Percentiles rank a stretch among this genome's conserved stretches.
Evolutionary conservation across 2,888 invertebrate genomes (phyloP).

Genomic region (Mythimna ferrago): DNA sequence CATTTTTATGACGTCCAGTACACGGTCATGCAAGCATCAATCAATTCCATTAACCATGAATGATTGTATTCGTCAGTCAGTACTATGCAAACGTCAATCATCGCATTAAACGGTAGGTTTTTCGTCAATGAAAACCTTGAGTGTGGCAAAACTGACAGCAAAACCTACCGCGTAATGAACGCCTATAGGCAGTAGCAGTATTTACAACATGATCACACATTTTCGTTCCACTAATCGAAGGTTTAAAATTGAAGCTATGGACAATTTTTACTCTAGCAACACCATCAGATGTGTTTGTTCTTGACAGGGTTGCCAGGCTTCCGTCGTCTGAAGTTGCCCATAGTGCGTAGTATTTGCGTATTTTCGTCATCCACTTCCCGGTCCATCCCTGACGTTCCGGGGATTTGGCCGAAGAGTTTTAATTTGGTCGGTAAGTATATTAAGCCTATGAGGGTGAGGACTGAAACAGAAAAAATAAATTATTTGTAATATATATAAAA

Average conservation of each 20-base stretch:
- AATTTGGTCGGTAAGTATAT: slow-evolving; percentile 93
- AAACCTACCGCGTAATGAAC: too few species aligned
- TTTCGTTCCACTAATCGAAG: background rate
- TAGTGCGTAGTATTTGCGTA: slow-evolving; percentile 92
- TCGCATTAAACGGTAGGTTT: too few species aligned
- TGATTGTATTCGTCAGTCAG: too few species aligned
- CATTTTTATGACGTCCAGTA: too few species aligned
- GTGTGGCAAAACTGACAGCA: too few species aligned
- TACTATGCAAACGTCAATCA: too few species aligned
- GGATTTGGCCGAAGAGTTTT: slow-evolving; percentile 92
- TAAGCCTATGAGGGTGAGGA: slow-evolving; percentile 92
- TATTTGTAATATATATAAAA: background rate
- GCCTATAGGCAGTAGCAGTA: too few species aligned
- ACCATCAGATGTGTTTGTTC: slow-evolving; percentile 84
- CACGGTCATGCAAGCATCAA: too few species aligned
- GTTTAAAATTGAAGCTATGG: slow-evolving; percentile 1
- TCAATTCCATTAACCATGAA: too few species aligned
- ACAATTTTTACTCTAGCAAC: slow-evolving; percentile 42
- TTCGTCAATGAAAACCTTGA: too few species aligned
- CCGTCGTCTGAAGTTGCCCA: slow-evolving; percentile 92
- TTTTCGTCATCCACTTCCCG: slow-evolving; percentile 93
- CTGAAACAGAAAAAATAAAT: slow-evolving; percentile 81
- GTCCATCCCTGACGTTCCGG: slow-evolving; percentile 84
- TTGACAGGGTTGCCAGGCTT: slow-evolving; percentile 81
- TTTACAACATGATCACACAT: too few species aligned